Conservation (phyloP, 2,797 vertebrate species). For the Phoebastria nigripes region DNA sequence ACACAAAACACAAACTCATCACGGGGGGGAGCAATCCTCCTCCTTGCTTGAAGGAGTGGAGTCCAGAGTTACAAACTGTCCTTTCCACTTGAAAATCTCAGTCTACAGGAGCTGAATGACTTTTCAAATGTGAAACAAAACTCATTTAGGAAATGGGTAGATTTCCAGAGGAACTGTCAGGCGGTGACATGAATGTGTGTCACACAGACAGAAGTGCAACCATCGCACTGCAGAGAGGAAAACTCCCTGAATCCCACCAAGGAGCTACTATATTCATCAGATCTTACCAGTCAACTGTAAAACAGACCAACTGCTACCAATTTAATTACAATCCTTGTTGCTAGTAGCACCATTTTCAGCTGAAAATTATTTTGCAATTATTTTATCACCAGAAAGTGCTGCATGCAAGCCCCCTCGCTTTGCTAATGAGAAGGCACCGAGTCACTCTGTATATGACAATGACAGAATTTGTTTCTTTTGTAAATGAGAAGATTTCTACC, state of each 20-base stretch:
- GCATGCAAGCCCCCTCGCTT: not conserved
- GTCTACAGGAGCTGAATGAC: not conserved
- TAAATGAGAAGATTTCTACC: constrained; percentile 31
- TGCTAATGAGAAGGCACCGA: not conserved
- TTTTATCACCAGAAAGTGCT: constrained; percentile 7
- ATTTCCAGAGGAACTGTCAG: constrained; percentile 11
- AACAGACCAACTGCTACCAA: constrained; percentile 10
- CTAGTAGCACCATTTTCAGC: constrained; percentile 20
- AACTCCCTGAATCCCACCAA: not conserved
- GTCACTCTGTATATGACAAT: not conserved
- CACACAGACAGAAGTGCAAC: not conserved
- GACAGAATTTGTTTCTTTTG: constrained; percentile 27
- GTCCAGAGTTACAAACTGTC: not conserved
- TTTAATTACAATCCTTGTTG: not conserved
- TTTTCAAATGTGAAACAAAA: constrained; percentile 39
- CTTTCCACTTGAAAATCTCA: not conserved
- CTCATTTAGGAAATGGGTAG: constrained; percentile 17
- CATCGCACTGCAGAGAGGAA: not conserved
- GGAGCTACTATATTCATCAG: not conserved
- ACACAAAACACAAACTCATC: not conserved
- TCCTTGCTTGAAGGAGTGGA: not conserved
- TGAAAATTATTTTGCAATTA: constrained; percentile 32
- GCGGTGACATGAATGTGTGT: not conserved
- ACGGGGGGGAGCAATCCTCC: rapidly evolving
- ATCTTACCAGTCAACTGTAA: constrained; percentile 7